Conservation (phyloP, 2,797 vertebrate species). For the Xerus rutilus region DNA sequence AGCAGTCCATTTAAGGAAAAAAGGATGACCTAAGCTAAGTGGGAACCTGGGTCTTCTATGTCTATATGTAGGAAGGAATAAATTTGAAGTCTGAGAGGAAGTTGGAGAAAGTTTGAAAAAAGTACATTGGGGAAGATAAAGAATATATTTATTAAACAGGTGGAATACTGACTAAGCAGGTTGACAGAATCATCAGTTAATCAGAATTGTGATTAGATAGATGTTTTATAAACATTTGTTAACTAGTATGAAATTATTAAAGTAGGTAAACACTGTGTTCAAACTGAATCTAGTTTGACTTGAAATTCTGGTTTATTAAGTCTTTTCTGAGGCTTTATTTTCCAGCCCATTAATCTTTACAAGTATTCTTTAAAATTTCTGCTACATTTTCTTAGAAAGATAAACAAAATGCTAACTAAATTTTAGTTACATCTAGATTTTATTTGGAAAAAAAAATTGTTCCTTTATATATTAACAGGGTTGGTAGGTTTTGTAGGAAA, state of each 20-base stretch:
- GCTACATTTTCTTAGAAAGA: slow-evolving; percentile 20
- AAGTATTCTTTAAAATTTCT: slow-evolving; percentile 48
- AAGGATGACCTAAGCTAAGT: slow-evolving; percentile 35
- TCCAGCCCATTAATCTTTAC: slow-evolving; percentile 47
- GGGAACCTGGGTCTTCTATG: slow-evolving; percentile 5
- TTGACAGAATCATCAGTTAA: slow-evolving; percentile 52
- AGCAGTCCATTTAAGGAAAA: slow-evolving; percentile 39
- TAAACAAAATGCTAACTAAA: slow-evolving; percentile 49
- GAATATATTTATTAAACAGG: slow-evolving; percentile 54
- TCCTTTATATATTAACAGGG: not conserved
- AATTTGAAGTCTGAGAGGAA: slow-evolving; percentile 16
- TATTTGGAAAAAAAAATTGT: not conserved
- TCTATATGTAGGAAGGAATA: slow-evolving; percentile 27
- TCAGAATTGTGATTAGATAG: slow-evolving; percentile 40
- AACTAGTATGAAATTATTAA: slow-evolving; percentile 56
- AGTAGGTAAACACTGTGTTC: slow-evolving; percentile 52
- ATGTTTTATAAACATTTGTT: slow-evolving; percentile 62
- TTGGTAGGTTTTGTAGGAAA: slow-evolving; percentile 40
- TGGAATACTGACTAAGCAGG: slow-evolving; percentile 18
- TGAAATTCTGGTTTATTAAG: slow-evolving; percentile 72
- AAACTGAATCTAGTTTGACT: slow-evolving; percentile 53
- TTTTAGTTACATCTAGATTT: slow-evolving; percentile 19
- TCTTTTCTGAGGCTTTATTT: slow-evolving; percentile 60
- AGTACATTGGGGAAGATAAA: slow-evolving; percentile 12
- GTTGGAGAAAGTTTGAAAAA: not conserved